phyloP scores from a whole-genome alignment of 2,113 vertebrate species.

The Hyaena hyaena region DNA sequence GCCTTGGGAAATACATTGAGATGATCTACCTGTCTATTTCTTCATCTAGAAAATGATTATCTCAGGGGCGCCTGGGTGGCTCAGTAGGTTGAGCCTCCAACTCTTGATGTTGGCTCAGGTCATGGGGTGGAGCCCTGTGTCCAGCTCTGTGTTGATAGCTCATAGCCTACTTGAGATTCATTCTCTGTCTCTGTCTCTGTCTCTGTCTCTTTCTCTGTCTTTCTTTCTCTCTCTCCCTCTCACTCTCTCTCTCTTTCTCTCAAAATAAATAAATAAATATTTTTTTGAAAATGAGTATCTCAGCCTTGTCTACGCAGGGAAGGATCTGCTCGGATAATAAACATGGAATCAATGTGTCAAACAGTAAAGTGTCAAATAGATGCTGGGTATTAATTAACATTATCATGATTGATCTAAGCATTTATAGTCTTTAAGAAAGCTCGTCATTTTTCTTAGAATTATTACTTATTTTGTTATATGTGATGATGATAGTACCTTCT shows the following conservation, averaged over 20 bases:
- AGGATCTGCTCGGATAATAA: background rate
- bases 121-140: no score
- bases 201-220: no score
- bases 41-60: background rate
- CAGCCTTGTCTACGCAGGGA: background rate
- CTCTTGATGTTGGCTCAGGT: no score
- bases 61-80: background rate
- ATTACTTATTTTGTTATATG: background rate
- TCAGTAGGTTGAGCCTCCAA: no score
- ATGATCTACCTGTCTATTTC: background rate
- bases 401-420: background rate
- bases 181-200: no score
- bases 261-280: no score
- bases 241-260: no score
- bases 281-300: background rate
- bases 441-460: background rate
- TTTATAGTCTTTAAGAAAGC: background rate
- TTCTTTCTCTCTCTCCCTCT: no score
- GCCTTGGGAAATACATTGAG: background rate
- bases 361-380: background rate
- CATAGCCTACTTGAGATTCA: no score
- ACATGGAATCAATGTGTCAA: background rate
- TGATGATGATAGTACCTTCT: background rate
- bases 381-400: background rate
- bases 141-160: no score